These are phyloP conservation scores for Hypocryptadius cinnamomeus DNA, from an alignment of 2,113 vertebrate genomes.

Conservation along the genomic window DNA sequence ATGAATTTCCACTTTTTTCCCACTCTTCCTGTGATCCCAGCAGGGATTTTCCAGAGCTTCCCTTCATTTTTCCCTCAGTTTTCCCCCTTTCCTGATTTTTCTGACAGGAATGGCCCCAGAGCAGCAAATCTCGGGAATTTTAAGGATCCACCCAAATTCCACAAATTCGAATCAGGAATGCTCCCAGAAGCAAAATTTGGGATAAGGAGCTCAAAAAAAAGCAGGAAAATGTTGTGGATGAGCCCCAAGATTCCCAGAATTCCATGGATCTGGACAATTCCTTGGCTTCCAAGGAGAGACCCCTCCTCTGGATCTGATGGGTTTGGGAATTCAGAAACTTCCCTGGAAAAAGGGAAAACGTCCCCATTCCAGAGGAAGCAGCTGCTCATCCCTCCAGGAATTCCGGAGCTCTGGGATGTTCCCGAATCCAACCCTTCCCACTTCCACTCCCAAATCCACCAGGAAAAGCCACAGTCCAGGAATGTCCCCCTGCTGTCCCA, in stretches of 20 bases:
- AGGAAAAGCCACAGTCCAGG: background rate
- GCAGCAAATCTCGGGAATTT: background rate
- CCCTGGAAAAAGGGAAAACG: background rate
- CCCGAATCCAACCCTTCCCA: background rate
- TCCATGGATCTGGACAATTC: background rate
- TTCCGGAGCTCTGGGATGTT: too few relatives aligned
- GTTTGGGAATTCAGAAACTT: background rate
- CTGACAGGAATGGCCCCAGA: fast-evolving
- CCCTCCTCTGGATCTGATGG: too few relatives aligned
- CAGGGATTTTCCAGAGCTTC: background rate
- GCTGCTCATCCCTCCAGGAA: background rate
- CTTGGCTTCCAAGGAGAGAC: background rate
- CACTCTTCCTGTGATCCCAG: fast-evolving
- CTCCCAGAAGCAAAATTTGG: fast-evolving
- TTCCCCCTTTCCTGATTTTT: background rate
- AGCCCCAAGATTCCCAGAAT: background rate
- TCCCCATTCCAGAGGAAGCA: background rate
- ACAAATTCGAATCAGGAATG: background rate
- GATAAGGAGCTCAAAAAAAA: background rate
- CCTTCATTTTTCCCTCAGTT: background rate
- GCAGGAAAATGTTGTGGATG: background rate
- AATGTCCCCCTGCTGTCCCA: background rate
- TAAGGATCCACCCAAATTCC: background rate
- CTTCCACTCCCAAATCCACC: background rate
- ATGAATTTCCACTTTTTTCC: background rate